A percentile compares a stretch with the other conserved stretches of the same genome.
phyloP scores from a whole-genome alignment of 2,797 vertebrate species.

The Eptatretus atami region DNA sequence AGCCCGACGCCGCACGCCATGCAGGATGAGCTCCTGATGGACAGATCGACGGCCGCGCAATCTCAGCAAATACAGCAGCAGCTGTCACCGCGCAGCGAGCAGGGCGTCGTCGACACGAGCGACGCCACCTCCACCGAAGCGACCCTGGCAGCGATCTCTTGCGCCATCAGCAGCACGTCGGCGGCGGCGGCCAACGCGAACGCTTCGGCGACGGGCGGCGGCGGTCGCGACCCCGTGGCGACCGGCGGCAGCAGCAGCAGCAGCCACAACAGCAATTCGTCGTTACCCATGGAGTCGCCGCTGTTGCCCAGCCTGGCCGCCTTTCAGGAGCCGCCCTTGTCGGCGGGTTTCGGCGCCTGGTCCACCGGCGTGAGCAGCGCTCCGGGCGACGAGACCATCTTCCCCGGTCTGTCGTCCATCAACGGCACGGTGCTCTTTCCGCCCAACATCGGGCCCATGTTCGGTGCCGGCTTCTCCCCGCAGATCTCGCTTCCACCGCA shows the following conservation, averaged over 20 bases:
- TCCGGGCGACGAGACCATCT: constrained; percentile 54
- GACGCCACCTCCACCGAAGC: not conserved
- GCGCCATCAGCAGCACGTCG: not conserved
- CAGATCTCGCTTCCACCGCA: constrained; percentile 66
- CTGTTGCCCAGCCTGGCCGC: constrained; percentile 69
- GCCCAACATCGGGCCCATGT: constrained; percentile 68
- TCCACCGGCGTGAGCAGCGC: constrained; percentile 71
- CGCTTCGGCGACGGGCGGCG: constrained; percentile 10
- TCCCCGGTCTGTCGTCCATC: constrained; percentile 48
- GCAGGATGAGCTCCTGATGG: constrained; percentile 96
- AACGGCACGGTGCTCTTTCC: constrained; percentile 81
- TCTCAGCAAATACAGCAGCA: constrained; percentile 46
- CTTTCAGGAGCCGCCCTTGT: constrained; percentile 27
- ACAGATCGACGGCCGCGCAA: constrained; percentile 75
- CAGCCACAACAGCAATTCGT: not conserved
- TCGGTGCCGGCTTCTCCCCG: constrained; percentile 75
- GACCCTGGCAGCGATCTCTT: no score
- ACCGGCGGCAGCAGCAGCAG: constrained; percentile 16
- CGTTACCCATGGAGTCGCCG: constrained; percentile 29
- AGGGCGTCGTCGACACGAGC: not conserved
- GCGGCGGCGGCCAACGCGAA: constrained; percentile 10
- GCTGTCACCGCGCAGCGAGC: constrained; percentile 41
- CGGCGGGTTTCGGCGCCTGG: constrained; percentile 92
- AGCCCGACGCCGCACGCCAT: constrained; percentile 70
- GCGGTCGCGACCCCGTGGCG: constrained; percentile 13